Evolutionary conservation across 1,140 invertebrate genomes (phyloP).

Genomic region (Halotydeus destructor): DNA sequence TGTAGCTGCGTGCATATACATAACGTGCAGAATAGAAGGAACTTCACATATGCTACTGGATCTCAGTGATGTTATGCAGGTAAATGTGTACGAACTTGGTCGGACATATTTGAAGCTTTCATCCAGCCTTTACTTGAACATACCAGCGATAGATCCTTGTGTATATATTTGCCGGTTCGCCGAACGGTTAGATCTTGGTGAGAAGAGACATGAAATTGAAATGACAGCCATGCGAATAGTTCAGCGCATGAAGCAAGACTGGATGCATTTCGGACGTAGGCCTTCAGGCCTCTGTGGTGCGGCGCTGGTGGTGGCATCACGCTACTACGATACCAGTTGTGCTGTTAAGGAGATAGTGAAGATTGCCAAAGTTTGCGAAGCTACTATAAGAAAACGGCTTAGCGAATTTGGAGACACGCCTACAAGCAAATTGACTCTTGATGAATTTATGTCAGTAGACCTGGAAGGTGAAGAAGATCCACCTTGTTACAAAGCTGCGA

Average conservation of each 20-base stretch:
- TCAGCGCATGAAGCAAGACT: constrained; percentile 92
- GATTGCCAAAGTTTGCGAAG: constrained; percentile 87
- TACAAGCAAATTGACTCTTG: constrained; percentile 64
- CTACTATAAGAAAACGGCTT: constrained; percentile 70
- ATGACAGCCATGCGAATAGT: constrained; percentile 81
- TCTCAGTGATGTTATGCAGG: constrained; percentile 79
- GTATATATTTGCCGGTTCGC: constrained; percentile 84
- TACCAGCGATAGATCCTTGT: constrained; percentile 78
- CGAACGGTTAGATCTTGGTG: constrained; percentile 72
- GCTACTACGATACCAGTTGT: constrained; percentile 75
- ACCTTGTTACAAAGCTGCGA: constrained; percentile 69
- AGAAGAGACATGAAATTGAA: constrained; percentile 79
- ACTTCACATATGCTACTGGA: constrained; percentile 91
- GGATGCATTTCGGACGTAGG: constrained; percentile 78
- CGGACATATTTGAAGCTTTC: constrained; percentile 74
- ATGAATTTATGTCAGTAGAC: constrained; percentile 93
- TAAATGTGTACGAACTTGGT: constrained; percentile 86
- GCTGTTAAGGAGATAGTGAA: constrained; percentile 71
- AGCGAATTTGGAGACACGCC: constrained; percentile 90
- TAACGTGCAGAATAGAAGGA: constrained; percentile 80
- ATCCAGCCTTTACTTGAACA: constrained; percentile 68
- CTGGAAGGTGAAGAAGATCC: constrained; percentile 91
- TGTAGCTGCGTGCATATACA: constrained; percentile 90
- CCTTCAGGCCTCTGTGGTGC: constrained; percentile 92
- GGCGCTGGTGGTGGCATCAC: constrained; percentile 73